phyloP scores from a whole-genome alignment of 2,113 vertebrate genomes.

The Heterochromis multidens region DNA sequence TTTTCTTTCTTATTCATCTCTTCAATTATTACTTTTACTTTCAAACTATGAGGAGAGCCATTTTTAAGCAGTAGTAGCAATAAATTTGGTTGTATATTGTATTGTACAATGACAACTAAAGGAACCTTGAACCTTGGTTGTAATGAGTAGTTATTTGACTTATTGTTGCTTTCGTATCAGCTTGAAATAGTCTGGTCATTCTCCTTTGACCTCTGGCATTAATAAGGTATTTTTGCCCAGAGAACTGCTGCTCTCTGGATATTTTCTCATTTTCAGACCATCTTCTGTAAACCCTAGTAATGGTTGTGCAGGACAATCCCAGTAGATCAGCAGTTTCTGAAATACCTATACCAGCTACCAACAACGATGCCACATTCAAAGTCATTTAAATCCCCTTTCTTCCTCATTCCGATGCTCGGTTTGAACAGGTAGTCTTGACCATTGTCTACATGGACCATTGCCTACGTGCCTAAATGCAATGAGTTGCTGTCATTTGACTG shows the following conservation, averaged over 20 bases:
- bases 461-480: not conserved
- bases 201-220: not conserved
- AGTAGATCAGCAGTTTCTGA: not conserved
- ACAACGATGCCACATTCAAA: not conserved
- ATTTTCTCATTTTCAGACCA: not conserved
- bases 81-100: too few species aligned
- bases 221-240: not conserved
- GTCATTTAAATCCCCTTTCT: not conserved
- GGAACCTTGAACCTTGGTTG: too few species aligned
- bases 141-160: not conserved
- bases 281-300: not conserved
- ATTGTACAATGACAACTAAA: too few species aligned
- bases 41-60: too few species aligned
- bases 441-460: not conserved
- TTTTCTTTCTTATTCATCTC: too few species aligned
- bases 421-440: not conserved
- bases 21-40: too few species aligned
- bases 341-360: not conserved
- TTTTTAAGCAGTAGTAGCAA: too few species aligned
- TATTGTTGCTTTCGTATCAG: not conserved
- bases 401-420: not conserved
- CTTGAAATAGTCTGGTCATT: not conserved
- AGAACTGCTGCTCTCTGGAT: not conserved
- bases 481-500: not conserved
- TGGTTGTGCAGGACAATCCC: not conserved